Conservation (phyloP, 1,140 invertebrate species). For the Eciton burchellii region DNA sequence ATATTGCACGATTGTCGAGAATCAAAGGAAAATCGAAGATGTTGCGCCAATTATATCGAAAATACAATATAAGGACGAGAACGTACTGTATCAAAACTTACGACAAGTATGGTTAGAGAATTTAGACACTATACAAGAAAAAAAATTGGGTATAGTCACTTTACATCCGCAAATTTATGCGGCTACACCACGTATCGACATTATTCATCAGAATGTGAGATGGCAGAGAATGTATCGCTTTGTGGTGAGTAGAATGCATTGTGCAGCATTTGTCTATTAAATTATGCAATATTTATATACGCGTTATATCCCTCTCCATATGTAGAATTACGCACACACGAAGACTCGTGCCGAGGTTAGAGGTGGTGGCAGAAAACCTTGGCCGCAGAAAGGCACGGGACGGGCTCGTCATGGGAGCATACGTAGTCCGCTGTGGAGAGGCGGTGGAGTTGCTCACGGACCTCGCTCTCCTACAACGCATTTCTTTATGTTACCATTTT, state of each 20-base stretch:
- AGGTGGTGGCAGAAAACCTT: conserved; percentile 96
- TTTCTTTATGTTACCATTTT: conserved; percentile 97
- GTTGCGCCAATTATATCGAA: conserved; percentile 74
- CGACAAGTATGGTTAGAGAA: conserved; percentile 97
- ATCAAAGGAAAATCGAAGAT: conserved; percentile 2
- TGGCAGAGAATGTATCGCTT: conserved; percentile 96
- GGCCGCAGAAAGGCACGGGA: conserved; percentile 97
- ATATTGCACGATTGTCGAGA: conserved; percentile 65
- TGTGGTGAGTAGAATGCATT: conserved; percentile 88
- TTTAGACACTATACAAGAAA: conserved; percentile 91
- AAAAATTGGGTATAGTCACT: conserved; percentile 93
- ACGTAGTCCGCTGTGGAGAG: conserved; percentile 93
- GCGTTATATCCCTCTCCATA: conserved; percentile 44
- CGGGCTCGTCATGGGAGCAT: conserved; percentile 96
- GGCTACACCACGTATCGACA: conserved; percentile 93
- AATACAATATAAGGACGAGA: conserved; percentile 63
- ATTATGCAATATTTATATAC: conserved; percentile 3
- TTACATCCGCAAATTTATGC: conserved; percentile 96
- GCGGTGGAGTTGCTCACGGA: conserved; percentile 94
- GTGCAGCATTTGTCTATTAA: too few relatives aligned
- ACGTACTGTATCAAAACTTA: conserved; percentile 85
- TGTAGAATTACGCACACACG: conserved; percentile 89
- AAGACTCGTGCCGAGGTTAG: conserved; percentile 93
- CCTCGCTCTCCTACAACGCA: conserved; percentile 94
- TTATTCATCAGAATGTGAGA: conserved; percentile 94